Conservation (phyloP, 2,797 vertebrate species). For the Limnodromus scolopaceus region DNA sequence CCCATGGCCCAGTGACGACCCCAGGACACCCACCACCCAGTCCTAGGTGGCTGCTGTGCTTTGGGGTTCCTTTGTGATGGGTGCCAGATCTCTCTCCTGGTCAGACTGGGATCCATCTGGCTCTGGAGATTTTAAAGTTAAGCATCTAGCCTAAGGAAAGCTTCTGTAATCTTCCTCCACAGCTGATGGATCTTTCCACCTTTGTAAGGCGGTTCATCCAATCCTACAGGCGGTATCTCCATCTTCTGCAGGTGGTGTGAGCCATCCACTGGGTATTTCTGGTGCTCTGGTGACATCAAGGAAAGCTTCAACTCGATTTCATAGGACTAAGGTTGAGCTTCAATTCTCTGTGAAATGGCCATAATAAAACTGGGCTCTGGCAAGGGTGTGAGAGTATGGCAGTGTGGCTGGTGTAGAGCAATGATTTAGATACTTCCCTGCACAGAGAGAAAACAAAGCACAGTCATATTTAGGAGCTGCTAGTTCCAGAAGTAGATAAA, state of each 20-base stretch:
- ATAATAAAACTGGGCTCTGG: not conserved
- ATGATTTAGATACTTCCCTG: not conserved
- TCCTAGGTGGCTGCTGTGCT: not conserved
- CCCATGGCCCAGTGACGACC: not conserved
- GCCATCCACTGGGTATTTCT: not conserved
- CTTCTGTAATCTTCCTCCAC: not conserved
- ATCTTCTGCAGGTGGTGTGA: not conserved
- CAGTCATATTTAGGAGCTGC: not conserved
- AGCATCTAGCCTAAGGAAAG: not conserved
- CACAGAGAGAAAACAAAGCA: not conserved
- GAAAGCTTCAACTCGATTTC: not conserved
- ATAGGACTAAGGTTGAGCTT: not conserved
- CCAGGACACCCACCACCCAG: not conserved
- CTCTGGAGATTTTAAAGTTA: not conserved
- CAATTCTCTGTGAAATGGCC: not conserved
- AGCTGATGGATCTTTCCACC: fast-evolving
- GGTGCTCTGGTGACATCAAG: not conserved
- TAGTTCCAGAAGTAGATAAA: not conserved
- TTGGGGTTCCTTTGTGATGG: not conserved
- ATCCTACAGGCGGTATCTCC: not conserved
- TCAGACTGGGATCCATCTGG: not conserved
- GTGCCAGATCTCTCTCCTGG: not conserved
- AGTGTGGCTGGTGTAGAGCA: not conserved
- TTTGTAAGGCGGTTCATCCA: not conserved
- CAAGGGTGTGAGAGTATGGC: not conserved